Evolutionary conservation across 2,888 invertebrate species (phyloP).

Genomic region (Platypus cylindrus): DNA sequence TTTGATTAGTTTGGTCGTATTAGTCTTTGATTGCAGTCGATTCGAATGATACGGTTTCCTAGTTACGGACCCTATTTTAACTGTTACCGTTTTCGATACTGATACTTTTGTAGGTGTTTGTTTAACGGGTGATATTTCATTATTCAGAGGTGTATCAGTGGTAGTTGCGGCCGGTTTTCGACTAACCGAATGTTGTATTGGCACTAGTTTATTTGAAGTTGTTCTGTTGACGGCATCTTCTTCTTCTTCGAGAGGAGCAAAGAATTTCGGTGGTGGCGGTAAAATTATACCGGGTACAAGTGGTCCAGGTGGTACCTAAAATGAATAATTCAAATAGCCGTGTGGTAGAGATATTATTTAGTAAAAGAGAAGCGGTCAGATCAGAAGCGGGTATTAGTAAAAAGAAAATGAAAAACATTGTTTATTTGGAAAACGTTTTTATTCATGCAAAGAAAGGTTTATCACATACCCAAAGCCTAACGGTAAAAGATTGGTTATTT

Average conservation of each 20-base stretch:
- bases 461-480: too few species aligned
- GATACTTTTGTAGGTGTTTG: constrained; percentile 12
- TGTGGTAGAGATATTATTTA: too few species aligned
- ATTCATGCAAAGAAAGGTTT: too few species aligned
- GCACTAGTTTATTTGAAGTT: constrained; percentile 14
- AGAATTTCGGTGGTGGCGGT: constrained; percentile 81
- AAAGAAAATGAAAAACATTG: too few species aligned
- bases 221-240: constrained; percentile 28
- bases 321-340: too few species aligned
- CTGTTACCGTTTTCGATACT: constrained; percentile 10
- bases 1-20: constrained; percentile 13
- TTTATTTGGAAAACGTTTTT: too few species aligned
- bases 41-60: constrained; percentile 4
- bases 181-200: constrained; percentile 6
- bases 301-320: constrained; percentile 49
- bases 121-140: constrained; percentile 9
- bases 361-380: too few species aligned
- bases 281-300: constrained; percentile 78
- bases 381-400: too few species aligned
- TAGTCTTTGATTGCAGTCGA: background rate
- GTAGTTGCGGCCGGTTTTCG: constrained; percentile 7
- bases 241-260: constrained; percentile 51
- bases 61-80: constrained; percentile 5
- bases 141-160: constrained; percentile 9
- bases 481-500: too few species aligned